A percentile compares a stretch with the other conserved stretches of the same genome.
phyloP scores from a whole-genome alignment of 2,113 vertebrate species.

The Cyphomyrus plagiostoma region DNA sequence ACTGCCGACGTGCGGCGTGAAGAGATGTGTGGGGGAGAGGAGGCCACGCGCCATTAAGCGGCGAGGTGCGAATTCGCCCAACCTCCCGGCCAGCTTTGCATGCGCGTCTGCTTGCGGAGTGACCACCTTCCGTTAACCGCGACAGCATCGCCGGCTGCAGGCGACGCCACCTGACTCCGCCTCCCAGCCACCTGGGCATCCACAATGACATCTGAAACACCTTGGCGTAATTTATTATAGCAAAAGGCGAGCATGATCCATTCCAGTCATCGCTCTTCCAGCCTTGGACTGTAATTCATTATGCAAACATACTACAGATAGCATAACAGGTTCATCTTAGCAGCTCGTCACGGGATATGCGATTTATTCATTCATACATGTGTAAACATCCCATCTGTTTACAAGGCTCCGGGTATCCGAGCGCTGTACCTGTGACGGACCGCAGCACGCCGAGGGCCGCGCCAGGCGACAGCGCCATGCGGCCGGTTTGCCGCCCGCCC shows the following conservation, averaged over 20 bases:
- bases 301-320: background rate
- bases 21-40: background rate
- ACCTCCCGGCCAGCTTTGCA: background rate
- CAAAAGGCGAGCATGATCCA: background rate
- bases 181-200: background rate
- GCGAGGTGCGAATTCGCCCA: background rate
- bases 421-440: too few species aligned
- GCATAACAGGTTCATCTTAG: background rate
- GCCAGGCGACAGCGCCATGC: background rate
- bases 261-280: background rate
- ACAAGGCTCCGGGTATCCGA: background rate
- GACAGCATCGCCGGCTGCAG: too few species aligned
- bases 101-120: background rate
- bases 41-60: background rate
- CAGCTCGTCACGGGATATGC: background rate
- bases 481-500: background rate
- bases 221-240: background rate
- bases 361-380: background rate
- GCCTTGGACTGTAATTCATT: background rate
- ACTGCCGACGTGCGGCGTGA: background rate
- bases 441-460: background rate
- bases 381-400: background rate
- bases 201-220: background rate
- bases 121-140: background rate
- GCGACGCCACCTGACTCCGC: background rate